Base-by-base conservation (phyloP, 2,888 invertebrate species). In the Heliconius ismenius region DNA sequence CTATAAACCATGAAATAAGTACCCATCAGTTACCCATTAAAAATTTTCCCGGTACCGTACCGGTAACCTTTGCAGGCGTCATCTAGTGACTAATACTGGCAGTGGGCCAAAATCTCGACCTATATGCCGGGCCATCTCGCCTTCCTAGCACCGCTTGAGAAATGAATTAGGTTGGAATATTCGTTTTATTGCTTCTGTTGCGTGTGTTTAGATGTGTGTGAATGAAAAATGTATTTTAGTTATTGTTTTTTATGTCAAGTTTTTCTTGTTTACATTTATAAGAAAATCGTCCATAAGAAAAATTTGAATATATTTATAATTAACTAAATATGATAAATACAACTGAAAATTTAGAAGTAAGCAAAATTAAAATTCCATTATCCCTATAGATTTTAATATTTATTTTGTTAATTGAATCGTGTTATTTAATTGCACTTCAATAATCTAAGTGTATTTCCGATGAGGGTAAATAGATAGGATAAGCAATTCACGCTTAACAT, bases 41-140 rank as follows among this genome's bases (percentile, higher is more conserved):
- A 79, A 76, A 68, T 76, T 79, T 39, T 79, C 80, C 78, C 74
- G 83, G 84, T 85, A 86, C 84, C 85, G 86, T 91, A 39, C 39
- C 39, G 39, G 39, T 39, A 92, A 92, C 92, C 91, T 92, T 92
- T 92, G 85, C 81, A 81, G 84, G 81, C 89, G 89, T 88, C 90
- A 89, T 84, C 88, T 88, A 82, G 88, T 93, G 93, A 92, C 88
- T 92, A 92, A 92, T 84, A 80, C 85, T 93, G 93, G 93, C 92
- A 83, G 21, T 13, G 18, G 68, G 90, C 93, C 93, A 93, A 89
- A 87, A 76, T 81, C 87, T 88, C 92, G 93, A 93, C 93, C 93
- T 92, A 93, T 89, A 90, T 93, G 90, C 90, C 84, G 83, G 81
- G 83, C 83, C 75, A 76, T 76, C 83, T 81, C 82, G 87, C 89